Percentiles rank a stretch among this genome's conserved stretches.
phyloP scores from a whole-genome alignment of 2,113 vertebrate species.

The Cnemophilus loriae region DNA sequence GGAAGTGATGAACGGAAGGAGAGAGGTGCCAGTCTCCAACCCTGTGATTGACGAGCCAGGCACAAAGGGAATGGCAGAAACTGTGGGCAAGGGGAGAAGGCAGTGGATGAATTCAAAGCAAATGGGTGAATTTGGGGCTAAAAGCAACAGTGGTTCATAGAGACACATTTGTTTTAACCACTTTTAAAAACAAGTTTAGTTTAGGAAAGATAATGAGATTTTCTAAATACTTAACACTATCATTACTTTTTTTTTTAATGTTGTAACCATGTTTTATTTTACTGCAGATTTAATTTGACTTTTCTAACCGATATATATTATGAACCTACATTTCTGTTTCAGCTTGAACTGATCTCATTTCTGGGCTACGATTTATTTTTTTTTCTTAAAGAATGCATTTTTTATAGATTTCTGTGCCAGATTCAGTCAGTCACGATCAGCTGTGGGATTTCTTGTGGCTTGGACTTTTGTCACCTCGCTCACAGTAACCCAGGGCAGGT shows the following conservation, averaged over 20 bases:
- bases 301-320: background rate
- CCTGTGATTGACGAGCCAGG: background rate
- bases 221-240: background rate
- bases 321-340: background rate
- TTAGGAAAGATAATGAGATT: background rate
- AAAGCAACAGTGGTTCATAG: background rate
- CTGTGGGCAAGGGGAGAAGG: background rate
- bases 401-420: background rate
- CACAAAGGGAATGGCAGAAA: background rate
- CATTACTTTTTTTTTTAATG: background rate
- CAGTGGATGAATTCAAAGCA: background rate
- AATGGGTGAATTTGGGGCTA: background rate
- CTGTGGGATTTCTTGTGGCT: background rate
- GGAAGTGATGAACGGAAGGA: conserved; percentile 25
- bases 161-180: background rate
- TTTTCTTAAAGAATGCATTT: background rate
- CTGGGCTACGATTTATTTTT: background rate
- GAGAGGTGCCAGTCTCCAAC: conserved; percentile 23
- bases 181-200: background rate
- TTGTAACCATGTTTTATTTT: background rate
- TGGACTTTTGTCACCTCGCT: background rate
- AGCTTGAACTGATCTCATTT: background rate
- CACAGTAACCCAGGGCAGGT: background rate
- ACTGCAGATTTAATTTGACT: background rate
- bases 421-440: background rate